Conservation (phyloP, 2,888 invertebrate species). For the Argynnis bischoffii region DNA sequence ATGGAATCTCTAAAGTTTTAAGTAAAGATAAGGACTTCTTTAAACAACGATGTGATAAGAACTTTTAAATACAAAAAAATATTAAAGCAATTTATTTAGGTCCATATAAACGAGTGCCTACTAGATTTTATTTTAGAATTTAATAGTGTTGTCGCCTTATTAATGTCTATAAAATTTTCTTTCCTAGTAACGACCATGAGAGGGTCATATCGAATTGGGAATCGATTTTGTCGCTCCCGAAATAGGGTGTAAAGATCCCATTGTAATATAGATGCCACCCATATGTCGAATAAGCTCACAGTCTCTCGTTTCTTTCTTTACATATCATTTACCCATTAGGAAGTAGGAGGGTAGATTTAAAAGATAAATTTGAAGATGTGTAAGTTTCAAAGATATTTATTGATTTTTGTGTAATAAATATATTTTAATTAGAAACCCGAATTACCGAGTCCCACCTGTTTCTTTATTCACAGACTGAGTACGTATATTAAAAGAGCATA, state of each 20-base stretch:
- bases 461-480: no score
- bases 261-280: slow-evolving; percentile 76
- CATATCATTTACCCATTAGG: background rate
- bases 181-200: slow-evolving; percentile 64
- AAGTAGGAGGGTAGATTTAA: background rate
- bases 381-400: no score
- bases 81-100: no score
- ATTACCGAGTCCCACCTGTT: no score
- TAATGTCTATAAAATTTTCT: slow-evolving; percentile 43
- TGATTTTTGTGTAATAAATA: no score
- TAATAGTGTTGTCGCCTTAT: slow-evolving; percentile 18
- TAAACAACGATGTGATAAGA: background rate
- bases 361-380: background rate
- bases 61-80: background rate
- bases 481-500: no score
- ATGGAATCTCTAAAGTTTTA: slow-evolving; percentile 28
- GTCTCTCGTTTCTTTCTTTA: slow-evolving; percentile 28
- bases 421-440: no score
- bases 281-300: slow-evolving; percentile 64
- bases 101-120: no score
- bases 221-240: slow-evolving; percentile 79
- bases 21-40: slow-evolving; percentile 17
- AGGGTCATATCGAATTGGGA: slow-evolving; percentile 78
- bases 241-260: slow-evolving; percentile 78
- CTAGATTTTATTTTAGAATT: slow-evolving; percentile 5